Base-by-base conservation (phyloP, 2,797 vertebrate genomes). In the Poecilia picta region DNA sequence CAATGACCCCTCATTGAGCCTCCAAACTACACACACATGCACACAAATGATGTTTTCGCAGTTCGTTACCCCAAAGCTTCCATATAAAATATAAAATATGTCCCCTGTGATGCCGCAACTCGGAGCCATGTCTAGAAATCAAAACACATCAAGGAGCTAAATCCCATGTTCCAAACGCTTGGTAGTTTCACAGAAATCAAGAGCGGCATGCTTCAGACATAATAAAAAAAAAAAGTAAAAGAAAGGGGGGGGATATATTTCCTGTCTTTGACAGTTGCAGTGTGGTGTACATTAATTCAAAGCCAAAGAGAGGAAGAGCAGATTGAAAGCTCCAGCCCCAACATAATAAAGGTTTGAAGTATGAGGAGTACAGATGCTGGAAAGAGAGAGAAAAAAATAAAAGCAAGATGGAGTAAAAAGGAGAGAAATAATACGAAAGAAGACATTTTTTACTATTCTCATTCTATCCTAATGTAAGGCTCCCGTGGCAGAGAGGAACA, bases 381-480 rank as follows among this genome's bases (percentile, higher is more conserved):
- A 64, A 55, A 75, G 57, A 85, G 87, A n/a, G 49, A 51, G 20
- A 23, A 2, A 8, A 23, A 23, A 20, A 90, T 81, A 64, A 72
- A 86, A 59, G 18, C 77, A 68, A 25, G 74, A 78, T 8, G 18
- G 76, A 79, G 73, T 93, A 86, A 83, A 85, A 86, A 82, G 59
- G 72, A 59, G 70, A 79, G 77, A 88, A 93, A 96, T 86, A 85
- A 96, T 93, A 95, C 88, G 53, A 86, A 93, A 89, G 89, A 94
- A 87, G 89, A 95, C 94, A 94, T 96, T 66, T 96, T 95, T 95
- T 95, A 90, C 93, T 92, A 84, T 87, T 89, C 91, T 96, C 95
- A 93, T 96, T 96, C 96, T 84, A 91, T 78, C 93, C 88, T 95
- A 94, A 95, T 96, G 95, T 95, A 95, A 90, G 92, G 86, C 90